Evolutionary conservation across 2,797 vertebrate genomes (phyloP).

Genomic region (Bovichtus variegatus): DNA sequence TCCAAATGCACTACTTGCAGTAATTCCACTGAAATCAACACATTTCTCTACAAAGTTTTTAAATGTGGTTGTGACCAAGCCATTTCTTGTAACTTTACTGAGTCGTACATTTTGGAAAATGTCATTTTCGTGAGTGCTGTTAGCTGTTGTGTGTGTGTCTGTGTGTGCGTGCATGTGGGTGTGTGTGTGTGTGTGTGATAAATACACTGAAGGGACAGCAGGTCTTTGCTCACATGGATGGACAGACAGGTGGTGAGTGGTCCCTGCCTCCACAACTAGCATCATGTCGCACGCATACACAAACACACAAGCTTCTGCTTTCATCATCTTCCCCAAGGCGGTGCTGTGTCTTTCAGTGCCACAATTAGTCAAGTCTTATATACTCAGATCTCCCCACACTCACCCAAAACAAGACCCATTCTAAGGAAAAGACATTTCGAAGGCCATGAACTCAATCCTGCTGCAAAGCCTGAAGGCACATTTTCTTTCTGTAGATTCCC

Average conservation of each 20-base stretch:
- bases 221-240: conserved; percentile 67
- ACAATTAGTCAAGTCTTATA: conserved; percentile 49
- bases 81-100: background rate
- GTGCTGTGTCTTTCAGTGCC: conserved; percentile 34
- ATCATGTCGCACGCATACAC: conserved; percentile 42
- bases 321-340: conserved; percentile 47
- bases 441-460: conserved; percentile 45
- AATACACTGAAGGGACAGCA: conserved; percentile 52
- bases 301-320: conserved; percentile 43
- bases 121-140: too few relatives aligned
- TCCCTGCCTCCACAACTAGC: conserved; percentile 45
- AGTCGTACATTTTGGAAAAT: too few relatives aligned
- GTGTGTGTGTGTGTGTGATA: conserved; percentile 3
- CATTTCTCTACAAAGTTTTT: background rate
- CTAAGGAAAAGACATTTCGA: conserved; percentile 30
- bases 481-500: conserved; percentile 22
- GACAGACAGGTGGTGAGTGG: conserved; percentile 59
- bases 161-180: too few relatives aligned
- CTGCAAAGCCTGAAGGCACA: conserved; percentile 31
- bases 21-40: background rate
- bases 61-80: background rate
- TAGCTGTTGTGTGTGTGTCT: too few relatives aligned
- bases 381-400: conserved; percentile 18
- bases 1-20: background rate
- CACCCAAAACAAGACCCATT: conserved; percentile 30